Evolutionary conservation across 2,113 vertebrate genomes (phyloP).

Genomic region (Myiagra hebetior): DNA sequence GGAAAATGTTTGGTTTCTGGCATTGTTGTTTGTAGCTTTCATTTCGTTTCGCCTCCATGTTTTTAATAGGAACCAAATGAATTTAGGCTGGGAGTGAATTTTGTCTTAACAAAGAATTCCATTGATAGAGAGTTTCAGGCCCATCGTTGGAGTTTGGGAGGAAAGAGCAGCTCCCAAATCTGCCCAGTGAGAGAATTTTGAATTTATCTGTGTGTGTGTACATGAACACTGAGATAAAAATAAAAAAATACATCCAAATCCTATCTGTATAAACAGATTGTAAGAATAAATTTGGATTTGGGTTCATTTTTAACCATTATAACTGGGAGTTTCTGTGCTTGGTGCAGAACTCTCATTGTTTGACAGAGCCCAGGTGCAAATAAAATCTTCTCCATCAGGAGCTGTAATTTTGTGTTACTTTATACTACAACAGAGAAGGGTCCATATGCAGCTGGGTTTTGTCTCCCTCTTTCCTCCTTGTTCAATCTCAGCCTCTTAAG

Average conservation of each 20-base stretch:
- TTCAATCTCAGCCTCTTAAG: not conserved
- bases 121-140: not conserved
- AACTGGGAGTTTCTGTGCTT: not conserved
- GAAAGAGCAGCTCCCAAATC: not conserved
- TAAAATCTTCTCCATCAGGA: conserved; percentile 33
- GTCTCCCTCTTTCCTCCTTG: not conserved
- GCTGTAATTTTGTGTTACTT: conserved; percentile 48
- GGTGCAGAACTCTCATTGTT: not conserved
- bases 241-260: not conserved
- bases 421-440: not conserved
- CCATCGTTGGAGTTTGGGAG: not conserved
- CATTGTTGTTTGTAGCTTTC: not conserved
- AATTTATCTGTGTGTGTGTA: not conserved
- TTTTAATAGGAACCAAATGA: conserved; percentile 30
- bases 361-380: conserved; percentile 29
- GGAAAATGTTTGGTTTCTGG: not conserved
- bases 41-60: not conserved
- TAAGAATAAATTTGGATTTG: not conserved
- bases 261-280: not conserved
- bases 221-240: not conserved
- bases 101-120: conserved; percentile 8
- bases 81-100: not conserved
- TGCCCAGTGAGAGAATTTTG: not conserved
- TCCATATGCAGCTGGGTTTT: not conserved
- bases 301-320: not conserved